These are phyloP conservation scores for Nansenia antarctica DNA, from an alignment of 2,113 vertebrate species.

Conservation along the genomic window DNA sequence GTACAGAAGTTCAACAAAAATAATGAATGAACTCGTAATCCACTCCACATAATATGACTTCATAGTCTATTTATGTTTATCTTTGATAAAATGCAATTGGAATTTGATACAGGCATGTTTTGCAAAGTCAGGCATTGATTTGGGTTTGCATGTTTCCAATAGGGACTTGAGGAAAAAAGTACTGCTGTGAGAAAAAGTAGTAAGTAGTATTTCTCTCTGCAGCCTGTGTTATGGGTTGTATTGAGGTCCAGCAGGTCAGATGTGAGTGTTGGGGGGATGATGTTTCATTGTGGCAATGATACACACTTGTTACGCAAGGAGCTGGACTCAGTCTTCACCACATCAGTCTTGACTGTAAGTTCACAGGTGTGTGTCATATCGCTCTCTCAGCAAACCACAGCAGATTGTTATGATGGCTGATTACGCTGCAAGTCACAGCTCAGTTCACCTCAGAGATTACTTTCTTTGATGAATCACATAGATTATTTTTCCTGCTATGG, in stretches of 20 bases:
- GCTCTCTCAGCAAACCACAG: slow-evolving; percentile 37
- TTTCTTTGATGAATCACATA: no score
- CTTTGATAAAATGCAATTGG: no score
- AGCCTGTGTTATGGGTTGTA: background rate
- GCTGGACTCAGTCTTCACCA: slow-evolving; percentile 5
- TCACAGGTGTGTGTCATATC: slow-evolving; percentile 21
- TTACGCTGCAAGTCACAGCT: background rate
- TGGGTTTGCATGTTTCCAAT: background rate
- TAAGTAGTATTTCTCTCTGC: no score
- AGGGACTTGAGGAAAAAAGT: background rate
- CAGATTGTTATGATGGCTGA: slow-evolving; percentile 10
- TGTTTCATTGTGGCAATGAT: slow-evolving; percentile 10
- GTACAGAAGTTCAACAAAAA: no score
- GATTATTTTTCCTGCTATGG: no score
- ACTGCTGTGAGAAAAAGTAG: background rate
- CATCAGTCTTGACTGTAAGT: background rate
- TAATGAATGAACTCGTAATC: no score
- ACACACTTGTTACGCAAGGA: background rate
- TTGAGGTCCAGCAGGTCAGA: background rate
- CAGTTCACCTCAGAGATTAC: no score
- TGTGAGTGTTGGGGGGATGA: background rate
- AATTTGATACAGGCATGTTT: background rate
- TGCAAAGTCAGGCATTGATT: background rate
- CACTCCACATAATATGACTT: no score
- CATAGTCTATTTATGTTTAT: background rate